phyloP scores from a whole-genome alignment of 2,797 vertebrate species.

The Kryptopterus vitreolus region DNA sequence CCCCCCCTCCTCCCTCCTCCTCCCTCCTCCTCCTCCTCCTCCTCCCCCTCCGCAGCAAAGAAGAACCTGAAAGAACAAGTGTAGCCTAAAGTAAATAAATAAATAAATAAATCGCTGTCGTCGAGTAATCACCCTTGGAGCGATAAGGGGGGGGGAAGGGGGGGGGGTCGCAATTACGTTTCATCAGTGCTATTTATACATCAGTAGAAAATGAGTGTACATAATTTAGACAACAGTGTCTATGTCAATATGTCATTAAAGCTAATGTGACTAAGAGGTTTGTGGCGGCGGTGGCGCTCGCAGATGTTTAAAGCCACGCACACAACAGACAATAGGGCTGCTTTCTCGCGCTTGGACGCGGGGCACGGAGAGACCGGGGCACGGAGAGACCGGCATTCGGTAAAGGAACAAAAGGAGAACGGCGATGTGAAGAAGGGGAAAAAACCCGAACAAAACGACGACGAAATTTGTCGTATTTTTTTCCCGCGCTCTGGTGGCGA shows the following conservation, averaged over 20 bases:
- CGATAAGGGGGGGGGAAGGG: slow-evolving; percentile 55
- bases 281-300: slow-evolving; percentile 51
- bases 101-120: slow-evolving; percentile 1
- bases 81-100: not conserved
- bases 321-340: slow-evolving; percentile 49
- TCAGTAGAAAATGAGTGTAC: slow-evolving; percentile 57
- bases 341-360: slow-evolving; percentile 5
- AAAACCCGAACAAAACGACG: too few species aligned
- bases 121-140: slow-evolving; percentile 44
- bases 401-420: slow-evolving; percentile 18
- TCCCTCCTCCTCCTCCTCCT: not conserved
- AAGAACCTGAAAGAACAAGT: slow-evolving; percentile 34
- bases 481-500: slow-evolving; percentile 11
- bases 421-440: not conserved
- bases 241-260: slow-evolving; percentile 65
- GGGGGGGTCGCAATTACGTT: slow-evolving; percentile 59
- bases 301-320: slow-evolving; percentile 58
- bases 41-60: not conserved
- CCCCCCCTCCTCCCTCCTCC: too few species aligned
- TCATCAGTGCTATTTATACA: slow-evolving; percentile 56
- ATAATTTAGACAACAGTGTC: slow-evolving; percentile 63
- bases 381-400: slow-evolving; percentile 5
- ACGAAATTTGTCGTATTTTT: slow-evolving; percentile 37
- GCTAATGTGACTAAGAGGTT: slow-evolving; percentile 56
- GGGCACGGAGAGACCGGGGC: slow-evolving; percentile 26